Base-by-base conservation (phyloP, 2,888 invertebrate genomes). In the Himalopsyche japonica region DNA sequence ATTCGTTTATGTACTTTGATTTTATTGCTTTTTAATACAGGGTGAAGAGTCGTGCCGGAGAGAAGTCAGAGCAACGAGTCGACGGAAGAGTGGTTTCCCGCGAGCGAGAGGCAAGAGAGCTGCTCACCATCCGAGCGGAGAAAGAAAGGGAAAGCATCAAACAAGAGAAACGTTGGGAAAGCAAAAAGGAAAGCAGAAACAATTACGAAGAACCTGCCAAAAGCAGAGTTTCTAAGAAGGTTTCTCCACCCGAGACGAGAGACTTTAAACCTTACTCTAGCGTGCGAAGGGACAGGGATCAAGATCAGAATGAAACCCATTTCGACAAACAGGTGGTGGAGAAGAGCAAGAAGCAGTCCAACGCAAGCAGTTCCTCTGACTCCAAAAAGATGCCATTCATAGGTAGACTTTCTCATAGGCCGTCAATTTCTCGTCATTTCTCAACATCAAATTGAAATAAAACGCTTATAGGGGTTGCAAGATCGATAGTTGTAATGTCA, bases 381-480 rank as follows among this genome's bases (percentile, higher is more conserved):
- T 94, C 94, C 86, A 95, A 95, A 86, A 96, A 96, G 89, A 92
- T 97, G 89, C 97, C 97, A 0, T 97, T 97, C 88, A 97, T 97
- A 87, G 97, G 97, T 87, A 86, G 18, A 18, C 10, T 43, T 43
- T 30, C 8, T 76, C 43, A 27, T 24, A 30, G 77, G 80, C 87
- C n/a, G n/a, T 78, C 80, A 70, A 80, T 30, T 27, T 18, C 37
- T 81, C 32, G 32, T 32, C 3, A 6, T n/a, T n/a, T n/a, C n/a
- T n/a, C n/a, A n/a, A n/a, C n/a, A n/a, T n/a, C n/a, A n/a, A n/a
- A n/a, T n/a, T n/a, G n/a, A n/a, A n/a, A n/a, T n/a, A n/a, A n/a
- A n/a, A n/a, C n/a, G n/a, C n/a, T n/a, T n/a, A n/a, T n/a, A n/a
- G n/a, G n/a, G n/a, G n/a, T n/a, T n/a, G n/a, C n/a, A n/a, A n/a